Conservation (phyloP, 2,888 invertebrate genomes). For the Lycocerus yunnanus region DNA sequence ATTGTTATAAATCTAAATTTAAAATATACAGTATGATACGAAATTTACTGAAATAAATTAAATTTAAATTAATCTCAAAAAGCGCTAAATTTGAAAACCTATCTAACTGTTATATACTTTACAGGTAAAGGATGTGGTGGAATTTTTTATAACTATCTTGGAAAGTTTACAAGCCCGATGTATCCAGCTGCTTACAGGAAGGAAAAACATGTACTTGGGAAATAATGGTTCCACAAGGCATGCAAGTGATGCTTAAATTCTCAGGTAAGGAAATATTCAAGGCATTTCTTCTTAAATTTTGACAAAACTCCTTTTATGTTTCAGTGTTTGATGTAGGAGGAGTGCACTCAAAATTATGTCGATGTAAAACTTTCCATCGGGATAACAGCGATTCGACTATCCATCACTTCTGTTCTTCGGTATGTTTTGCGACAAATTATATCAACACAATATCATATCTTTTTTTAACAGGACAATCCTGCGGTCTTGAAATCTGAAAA, state of each 20-base stretch:
- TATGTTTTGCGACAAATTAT: conserved; percentile 35
- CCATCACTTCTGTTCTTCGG: conserved; percentile 55
- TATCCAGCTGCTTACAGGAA: conserved; percentile 67
- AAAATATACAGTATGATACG: too few species aligned
- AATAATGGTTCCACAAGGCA: conserved; percentile 63
- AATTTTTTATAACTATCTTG: conserved; percentile 63
- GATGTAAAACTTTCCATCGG: conserved; percentile 56
- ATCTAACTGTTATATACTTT: not conserved
- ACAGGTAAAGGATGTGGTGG: conserved; percentile 72
- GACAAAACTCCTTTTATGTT: conserved; percentile 42
- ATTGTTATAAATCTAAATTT: too few species aligned
- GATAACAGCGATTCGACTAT: conserved; percentile 28
- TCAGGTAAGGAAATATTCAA: conserved; percentile 47
- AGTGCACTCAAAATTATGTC: conserved; percentile 69
- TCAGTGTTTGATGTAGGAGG: conserved; percentile 68
- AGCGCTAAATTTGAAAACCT: too few species aligned
- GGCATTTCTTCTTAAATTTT: not conserved
- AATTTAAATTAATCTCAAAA: too few species aligned
- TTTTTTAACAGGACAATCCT: conserved; percentile 15
- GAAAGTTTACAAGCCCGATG: conserved; percentile 70
- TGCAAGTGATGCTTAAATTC: conserved; percentile 60
- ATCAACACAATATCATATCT: too few species aligned
- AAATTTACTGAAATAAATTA: too few species aligned
- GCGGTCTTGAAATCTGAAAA: conserved; percentile 24
- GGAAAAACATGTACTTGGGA: conserved; percentile 67